These are phyloP conservation scores for Pangasius krempfi DNA, from an alignment of 2,797 vertebrate genomes.

Conservation along the genomic window DNA sequence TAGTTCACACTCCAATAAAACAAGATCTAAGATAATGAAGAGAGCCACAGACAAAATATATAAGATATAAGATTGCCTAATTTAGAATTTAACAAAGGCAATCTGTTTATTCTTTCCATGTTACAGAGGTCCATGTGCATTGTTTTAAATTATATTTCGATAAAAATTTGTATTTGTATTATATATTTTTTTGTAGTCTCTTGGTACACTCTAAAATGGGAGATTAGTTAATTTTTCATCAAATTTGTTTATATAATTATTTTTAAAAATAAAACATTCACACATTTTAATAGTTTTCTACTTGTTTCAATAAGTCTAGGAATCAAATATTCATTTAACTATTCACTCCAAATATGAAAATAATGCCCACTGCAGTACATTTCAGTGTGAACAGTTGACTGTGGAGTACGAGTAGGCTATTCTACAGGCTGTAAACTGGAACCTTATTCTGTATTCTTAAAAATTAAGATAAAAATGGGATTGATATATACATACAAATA, in stretches of 20 bases:
- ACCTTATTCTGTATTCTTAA: not conserved
- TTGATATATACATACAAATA: not conserved
- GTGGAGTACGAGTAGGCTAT: not conserved
- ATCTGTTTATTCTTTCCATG: not conserved
- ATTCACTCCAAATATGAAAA: not conserved
- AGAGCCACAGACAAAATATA: not conserved
- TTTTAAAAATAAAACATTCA: not conserved
- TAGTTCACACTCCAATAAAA: slow-evolving; percentile 28
- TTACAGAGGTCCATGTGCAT: not conserved
- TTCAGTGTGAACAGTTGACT: not conserved
- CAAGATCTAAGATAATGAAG: slow-evolving; percentile 2
- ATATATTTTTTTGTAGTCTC: not conserved
- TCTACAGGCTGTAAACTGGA: not conserved
- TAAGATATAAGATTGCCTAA: not conserved
- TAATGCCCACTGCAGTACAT: not conserved
- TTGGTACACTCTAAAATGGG: not conserved
- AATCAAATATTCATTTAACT: not conserved
- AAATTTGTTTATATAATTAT: too few relatives aligned
- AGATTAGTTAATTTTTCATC: not conserved
- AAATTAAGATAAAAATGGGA: not conserved
- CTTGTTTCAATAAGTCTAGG: not conserved
- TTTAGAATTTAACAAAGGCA: not conserved
- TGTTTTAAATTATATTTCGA: not conserved
- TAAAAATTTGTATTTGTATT: not conserved
- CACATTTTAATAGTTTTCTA: not conserved